Evolutionary conservation across 2,113 vertebrate genomes (phyloP), one percentile per base, ranked within the genome.

Genomic region (Atrichornis clamosus): DNA sequence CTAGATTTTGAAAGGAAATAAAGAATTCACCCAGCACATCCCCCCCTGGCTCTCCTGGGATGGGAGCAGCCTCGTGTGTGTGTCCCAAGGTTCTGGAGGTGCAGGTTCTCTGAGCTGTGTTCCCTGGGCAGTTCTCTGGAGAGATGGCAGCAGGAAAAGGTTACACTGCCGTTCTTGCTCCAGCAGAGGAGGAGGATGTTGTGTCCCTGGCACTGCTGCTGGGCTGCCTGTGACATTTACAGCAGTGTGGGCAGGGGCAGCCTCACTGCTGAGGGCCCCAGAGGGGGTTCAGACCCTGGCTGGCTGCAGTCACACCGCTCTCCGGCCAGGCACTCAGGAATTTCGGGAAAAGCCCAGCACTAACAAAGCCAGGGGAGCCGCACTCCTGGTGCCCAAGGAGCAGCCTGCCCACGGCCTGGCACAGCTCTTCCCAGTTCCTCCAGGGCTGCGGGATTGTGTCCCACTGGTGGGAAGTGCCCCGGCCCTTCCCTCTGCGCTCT

Each of bases 401-500:
- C 39, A 70, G 47, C 55, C 41, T 33, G 3, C 5, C 30, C 63
- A 30, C 10, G 5, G 28, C 60, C 76, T 70, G 41, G 70, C 60
- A 19, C 35, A 11, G 27, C 27, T 55, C 33, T 17, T 19, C 28
- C 11, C 39, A 27, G 4, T 32, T 22, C 35, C 55, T 10, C 44
- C 13, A 1, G 19, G 47, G 59, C 56, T 56, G 55, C 76, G n/a
- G 58, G 27, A 2, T 23, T 22, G 42, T 33, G 27, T 15, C 30
- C 9, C 44, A 8, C 24, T 33, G 8, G 2, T 41, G 8, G 33
- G 53, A 50, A 39, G 21, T 23, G 17, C 70, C 27, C 10, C 2
- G 0, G 6, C 12, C 1, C 0, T 49, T 60, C 21, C 17, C 14
- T 35, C 15, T 69, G 79, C 75, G 3, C 2, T 58, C 41, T 21